Evolutionary conservation across 2,888 invertebrate species (phyloP), one percentile per base, ranked within the genome.

Genomic region (Harpagoxenus sublaevis): DNA sequence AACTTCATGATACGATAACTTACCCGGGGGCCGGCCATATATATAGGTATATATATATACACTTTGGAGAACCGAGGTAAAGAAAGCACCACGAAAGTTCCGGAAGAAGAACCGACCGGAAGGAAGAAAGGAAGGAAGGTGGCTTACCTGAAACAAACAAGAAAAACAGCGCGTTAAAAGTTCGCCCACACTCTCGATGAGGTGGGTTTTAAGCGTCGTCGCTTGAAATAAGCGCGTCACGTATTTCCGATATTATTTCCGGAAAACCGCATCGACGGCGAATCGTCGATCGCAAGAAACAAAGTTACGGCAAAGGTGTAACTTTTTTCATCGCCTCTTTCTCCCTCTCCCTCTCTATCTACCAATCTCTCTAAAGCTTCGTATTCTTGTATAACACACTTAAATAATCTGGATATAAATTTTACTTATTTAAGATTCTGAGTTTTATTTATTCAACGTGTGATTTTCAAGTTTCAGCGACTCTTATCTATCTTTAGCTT

Each of bases 121-220:
- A 60, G 82, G 71, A 60, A 70, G 70, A 51, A 62, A 77, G 48
- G 68, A 74, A 77, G 45, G 73, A 75, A 15, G 70, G 55, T 81
- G 81, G 84, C 92, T 92, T 91, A 92, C 92, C 92, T 92, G 92
- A 65, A 92, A 92, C 86, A 91, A 91, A 86, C 53, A 83, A 31
- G 86, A 39, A 75, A 77, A 55, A 74, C 60, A 85, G 10, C 66
- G 18, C 55, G 68, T 87, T 84, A 83, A 66, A 83, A 79, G 83
- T 79, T 83, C 39, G 63, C 57, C 57, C 65, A 65, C 81, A 79
- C 39, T 51, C 51, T 42, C 68, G 84, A 81, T 66, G 84, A 81
- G 81, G 45, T 62, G 9, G 45, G 31, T 66, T 77, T 83, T 77
- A 65, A 66, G 65, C 62, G 48, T 60, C 74, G 73, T 53, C 63